Evolutionary conservation across 2,888 invertebrate species (phyloP).

Genomic region (Tribolium freemani): DNA sequence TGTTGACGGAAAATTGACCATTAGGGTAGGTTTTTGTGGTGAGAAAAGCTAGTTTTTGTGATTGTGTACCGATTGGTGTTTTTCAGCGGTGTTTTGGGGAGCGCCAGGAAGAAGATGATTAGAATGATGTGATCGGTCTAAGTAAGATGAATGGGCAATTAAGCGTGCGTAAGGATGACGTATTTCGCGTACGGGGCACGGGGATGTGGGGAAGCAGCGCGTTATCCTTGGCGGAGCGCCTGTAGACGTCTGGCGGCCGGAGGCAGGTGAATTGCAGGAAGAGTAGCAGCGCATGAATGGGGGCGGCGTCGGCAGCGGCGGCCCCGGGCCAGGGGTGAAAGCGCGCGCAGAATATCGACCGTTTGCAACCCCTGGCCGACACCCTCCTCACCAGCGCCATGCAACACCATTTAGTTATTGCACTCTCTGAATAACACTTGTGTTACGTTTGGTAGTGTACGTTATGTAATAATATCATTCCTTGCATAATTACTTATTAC

Average conservation of each 20-base stretch:
- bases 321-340: constrained; percentile 60
- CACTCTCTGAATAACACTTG: constrained; percentile 75
- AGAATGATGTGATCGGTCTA: constrained; percentile 35
- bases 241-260: constrained; percentile 43
- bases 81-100: constrained; percentile 13
- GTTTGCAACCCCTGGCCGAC: constrained; percentile 68
- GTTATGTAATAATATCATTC: constrained; percentile 71
- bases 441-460: constrained; percentile 75
- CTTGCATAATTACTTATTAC: constrained; percentile 70
- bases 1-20: neutral
- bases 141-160: constrained; percentile 47
- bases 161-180: constrained; percentile 44
- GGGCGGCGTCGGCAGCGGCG: constrained; percentile 53
- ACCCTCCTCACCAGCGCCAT: constrained; percentile 69
- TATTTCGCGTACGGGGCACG: constrained; percentile 16
- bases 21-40: neutral
- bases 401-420: constrained; percentile 75
- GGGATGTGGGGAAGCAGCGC: neutral
- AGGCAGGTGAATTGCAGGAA: constrained; percentile 45
- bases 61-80: neutral
- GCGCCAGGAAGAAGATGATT: constrained; percentile 37
- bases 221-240: constrained; percentile 25
- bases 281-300: constrained; percentile 51
- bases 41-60: neutral
- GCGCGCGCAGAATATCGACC: constrained; percentile 68